A percentile compares a stretch with the other conserved stretches of the same genome.
These are phyloP conservation scores for Podarcis lilfordi DNA, from an alignment of 2,797 vertebrate species.

Conservation along the genomic window DNA sequence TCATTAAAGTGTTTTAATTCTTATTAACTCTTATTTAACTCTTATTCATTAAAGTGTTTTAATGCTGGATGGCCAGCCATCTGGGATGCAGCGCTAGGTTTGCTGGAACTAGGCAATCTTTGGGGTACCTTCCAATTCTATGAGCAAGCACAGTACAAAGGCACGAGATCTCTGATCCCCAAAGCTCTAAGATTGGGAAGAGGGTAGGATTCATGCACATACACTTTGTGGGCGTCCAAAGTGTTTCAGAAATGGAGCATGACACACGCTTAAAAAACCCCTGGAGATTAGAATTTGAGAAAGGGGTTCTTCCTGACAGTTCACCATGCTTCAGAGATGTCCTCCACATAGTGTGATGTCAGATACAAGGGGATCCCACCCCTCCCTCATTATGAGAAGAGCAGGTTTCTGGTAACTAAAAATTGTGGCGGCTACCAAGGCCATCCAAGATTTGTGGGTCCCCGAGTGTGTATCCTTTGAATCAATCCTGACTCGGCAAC, in stretches of 20 bases:
- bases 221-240: neutral
- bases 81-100: too few species aligned
- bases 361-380: neutral
- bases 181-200: neutral
- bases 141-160: neutral
- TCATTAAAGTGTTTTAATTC: too few species aligned
- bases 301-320: neutral
- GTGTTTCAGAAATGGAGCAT: neutral
- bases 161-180: neutral
- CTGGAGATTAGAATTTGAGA: neutral
- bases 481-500: neutral
- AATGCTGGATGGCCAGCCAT: too few species aligned
- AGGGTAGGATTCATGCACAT: neutral
- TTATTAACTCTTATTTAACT: too few species aligned
- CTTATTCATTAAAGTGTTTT: too few species aligned
- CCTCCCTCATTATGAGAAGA: neutral
- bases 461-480: neutral
- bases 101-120: too few species aligned
- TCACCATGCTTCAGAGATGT: neutral
- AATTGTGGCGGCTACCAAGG: neutral
- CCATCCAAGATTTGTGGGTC: neutral
- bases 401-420: neutral
- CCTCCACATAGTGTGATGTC: neutral
- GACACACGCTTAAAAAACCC: neutral
- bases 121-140: too few species aligned